Evolutionary conservation across 2,888 invertebrate species (phyloP), one percentile per base, ranked within the genome.

Genomic region (Macropis europaea): DNA sequence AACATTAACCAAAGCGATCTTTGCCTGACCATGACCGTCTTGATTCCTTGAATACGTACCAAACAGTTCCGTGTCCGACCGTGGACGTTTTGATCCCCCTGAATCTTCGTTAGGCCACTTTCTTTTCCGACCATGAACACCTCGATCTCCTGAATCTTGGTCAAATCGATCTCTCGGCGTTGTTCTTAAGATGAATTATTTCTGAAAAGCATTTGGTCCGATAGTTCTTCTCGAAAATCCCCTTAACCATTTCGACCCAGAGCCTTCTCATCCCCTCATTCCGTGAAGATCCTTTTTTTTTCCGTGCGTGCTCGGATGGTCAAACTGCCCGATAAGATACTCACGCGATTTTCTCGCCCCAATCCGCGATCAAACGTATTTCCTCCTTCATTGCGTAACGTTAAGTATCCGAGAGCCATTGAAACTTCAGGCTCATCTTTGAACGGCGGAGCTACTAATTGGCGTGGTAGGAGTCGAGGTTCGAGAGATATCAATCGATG

Each of bases 291-390:
- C 42, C 36, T 43, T 59, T 38, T 54, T 9, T 7, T 30, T 40
- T 7, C 7, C 60, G 66, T 47, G 73, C 73, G 73, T 73, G 73
- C 56, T 30, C n/a, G 30, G 56, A n/a, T 24, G 56, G 17, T 17
- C 4, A 52, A 71, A 71, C 34, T 30, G 34, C 7, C 11, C 4
- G 2, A 15, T n/a, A 30, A 22, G 9, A 36, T 5, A 11, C 24
- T 4, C 6, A 5, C 2, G 9, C 59, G 2, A 19, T 40, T 38
- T 34, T 3, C 13, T 34, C 9, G 2, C 9, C 30, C n/a, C n/a
- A n/a, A n/a, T n/a, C n/a, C n/a, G n/a, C n/a, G n/a, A n/a, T n/a
- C n/a, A n/a, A n/a, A n/a, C n/a, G n/a, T n/a, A n/a, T n/a, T n/a
- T n/a, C n/a, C n/a, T n/a, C n/a, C n/a, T n/a, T n/a, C n/a, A n/a